phyloP scores from a whole-genome alignment of 2,797 vertebrate genomes.

The Microctenopoma stevenorrisi region DNA sequence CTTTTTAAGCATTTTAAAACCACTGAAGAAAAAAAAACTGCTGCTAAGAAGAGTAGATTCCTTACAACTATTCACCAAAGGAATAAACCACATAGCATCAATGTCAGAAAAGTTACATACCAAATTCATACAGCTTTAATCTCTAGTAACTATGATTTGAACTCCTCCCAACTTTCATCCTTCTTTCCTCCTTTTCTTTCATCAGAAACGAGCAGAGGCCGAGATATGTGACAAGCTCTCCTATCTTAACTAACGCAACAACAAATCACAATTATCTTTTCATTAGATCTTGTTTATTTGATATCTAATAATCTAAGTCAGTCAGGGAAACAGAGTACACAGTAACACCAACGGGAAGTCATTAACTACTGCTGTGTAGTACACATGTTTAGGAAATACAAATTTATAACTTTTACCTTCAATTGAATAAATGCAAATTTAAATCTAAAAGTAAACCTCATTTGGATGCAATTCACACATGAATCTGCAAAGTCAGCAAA shows the following conservation, averaged over 20 bases:
- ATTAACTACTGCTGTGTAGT: background rate
- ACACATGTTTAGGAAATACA: background rate
- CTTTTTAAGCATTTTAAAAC: conserved; percentile 16
- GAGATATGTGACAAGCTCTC: background rate
- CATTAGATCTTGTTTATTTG: conserved; percentile 17
- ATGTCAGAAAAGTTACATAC: background rate
- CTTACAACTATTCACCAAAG: background rate
- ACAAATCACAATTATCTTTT: conserved; percentile 24
- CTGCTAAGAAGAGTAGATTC: conserved; percentile 4
- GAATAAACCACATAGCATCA: conserved; percentile 5
- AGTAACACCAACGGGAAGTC: background rate
- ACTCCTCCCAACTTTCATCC: background rate
- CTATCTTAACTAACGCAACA: background rate
- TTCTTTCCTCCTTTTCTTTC: background rate
- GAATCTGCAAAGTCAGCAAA: conserved; percentile 50
- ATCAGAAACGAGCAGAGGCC: background rate
- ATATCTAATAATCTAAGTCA: conserved; percentile 4
- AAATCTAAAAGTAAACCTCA: conserved; percentile 21
- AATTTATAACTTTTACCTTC: conserved; percentile 1
- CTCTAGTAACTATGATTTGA: background rate
- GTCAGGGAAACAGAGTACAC: background rate
- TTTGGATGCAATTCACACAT: conserved; percentile 21
- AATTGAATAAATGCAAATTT: background rate
- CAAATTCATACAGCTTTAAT: background rate
- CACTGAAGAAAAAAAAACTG: background rate